Evolutionary conservation across 2,113 vertebrate genomes (phyloP), one percentile per base, ranked within the genome.

Genomic region (Dryoscopus gambensis): DNA sequence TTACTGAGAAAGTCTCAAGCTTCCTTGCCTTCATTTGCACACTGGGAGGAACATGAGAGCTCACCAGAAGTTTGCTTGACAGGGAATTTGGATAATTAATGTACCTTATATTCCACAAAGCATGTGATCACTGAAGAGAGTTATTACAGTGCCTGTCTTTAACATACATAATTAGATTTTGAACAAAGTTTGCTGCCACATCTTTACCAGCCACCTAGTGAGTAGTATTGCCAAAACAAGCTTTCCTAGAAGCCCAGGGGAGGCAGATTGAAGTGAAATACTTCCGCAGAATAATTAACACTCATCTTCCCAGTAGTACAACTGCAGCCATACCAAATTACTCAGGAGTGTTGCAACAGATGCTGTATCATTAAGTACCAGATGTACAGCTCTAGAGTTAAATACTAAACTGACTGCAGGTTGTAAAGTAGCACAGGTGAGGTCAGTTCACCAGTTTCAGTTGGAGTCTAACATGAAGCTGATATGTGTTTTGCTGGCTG

Each of bases 331-430:
- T 56, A 79, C 18, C 56, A 46, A 59, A 79, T 78, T 33, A 77
- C 63, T 33, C 49, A 24, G 37, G 37, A 91, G 30, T 49, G 14
- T 7, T 44, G 53, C 65, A 93, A 67, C 95, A 95, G 89, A 87
- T 96, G 95, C 93, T 86, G 57, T 37, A 9, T 65, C 91, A 67
- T 94, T 94, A 96, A 55, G 62, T 46, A 88, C 68, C 87, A 96
- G 78, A 71, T 95, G 92, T 47, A 88, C 56, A n/a, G 73, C 68
- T 31, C 35, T 50, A 6, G 35, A 77, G 30, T 89, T 77, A 92
- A 87, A 55, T 35, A 31, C 60, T 71, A 65, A 87, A 78, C 35
- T 87, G 33, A 65, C 49, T 28, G 47, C 37, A 80, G 78, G 50
- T 28, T 91, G 37, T 68, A 44, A 82, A 89, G 35, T 40, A 70